These are phyloP conservation scores for Fragum fragum DNA, from an alignment of 2,888 invertebrate genomes.

Conservation along the genomic window DNA sequence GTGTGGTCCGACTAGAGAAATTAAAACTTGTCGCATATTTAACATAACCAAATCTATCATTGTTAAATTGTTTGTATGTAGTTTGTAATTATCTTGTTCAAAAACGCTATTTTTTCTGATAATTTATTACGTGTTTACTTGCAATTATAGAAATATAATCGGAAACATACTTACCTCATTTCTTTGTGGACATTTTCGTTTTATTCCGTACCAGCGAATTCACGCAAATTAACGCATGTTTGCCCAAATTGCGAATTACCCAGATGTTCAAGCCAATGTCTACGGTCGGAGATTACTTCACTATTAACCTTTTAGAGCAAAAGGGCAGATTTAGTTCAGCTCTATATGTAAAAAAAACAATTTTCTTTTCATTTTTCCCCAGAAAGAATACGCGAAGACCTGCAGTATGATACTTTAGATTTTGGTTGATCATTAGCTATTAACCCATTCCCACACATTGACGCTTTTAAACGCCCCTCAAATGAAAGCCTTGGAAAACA, in stretches of 20 bases:
- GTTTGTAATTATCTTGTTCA: background rate
- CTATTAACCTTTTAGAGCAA: no score
- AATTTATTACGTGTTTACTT: constrained; percentile 6
- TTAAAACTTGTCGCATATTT: constrained; percentile 15
- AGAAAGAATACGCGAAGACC: no score
- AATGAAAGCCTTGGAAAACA: no score
- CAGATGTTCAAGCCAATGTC: background rate
- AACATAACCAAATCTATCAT: constrained; percentile 8
- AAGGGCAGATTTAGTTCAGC: no score
- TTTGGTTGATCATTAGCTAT: no score
- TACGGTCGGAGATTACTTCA: no score
- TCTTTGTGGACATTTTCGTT: background rate
- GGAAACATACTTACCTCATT: background rate
- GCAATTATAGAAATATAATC: background rate
- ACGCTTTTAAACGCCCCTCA: no score
- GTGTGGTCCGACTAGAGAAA: background rate
- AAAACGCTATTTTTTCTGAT: constrained; percentile 6
- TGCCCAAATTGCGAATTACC: background rate
- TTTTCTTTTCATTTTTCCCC: no score
- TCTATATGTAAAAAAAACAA: no score
- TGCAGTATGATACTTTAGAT: no score
- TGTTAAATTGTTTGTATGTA: constrained; percentile 2
- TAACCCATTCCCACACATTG: no score
- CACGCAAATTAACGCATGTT: background rate
- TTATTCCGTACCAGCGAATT: background rate